Evolutionary conservation across 2,113 vertebrate genomes (phyloP), one percentile per base, ranked within the genome.

Genomic region (Odontophorus gujanensis): DNA sequence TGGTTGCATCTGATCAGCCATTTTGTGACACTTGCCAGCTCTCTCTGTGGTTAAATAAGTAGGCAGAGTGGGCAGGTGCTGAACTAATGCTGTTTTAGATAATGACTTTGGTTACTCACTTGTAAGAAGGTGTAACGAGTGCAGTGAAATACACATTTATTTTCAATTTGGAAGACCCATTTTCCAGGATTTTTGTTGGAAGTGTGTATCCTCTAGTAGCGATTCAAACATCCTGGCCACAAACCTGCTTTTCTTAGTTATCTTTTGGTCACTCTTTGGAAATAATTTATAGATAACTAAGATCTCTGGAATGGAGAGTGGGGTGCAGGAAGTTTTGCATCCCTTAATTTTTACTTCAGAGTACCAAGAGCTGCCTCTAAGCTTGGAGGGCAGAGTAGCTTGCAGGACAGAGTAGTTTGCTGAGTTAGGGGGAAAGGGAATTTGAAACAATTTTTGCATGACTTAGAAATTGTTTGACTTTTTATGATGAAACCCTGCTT

Each of bases 11-110:
- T 77, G 22, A 62, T 89, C 63, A 71, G 68, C 91, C 72, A 43
- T 92, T 91, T 87, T 85, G 87, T 68, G 65, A n/a, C 67, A 59
- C 45, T 53, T 47, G 45, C 73, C 43, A 90, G 38, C 25, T 9
- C 7, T 59, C 72, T 65, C n/a, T 40, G 38, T 42, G 20, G 20
- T 66, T 73, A 69, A 77, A 73, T 58, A 81, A 81, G 66, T 58
- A 1, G 0, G 10, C 68, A 40, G 50, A 43, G 51, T 63, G 1
- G 0, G 6, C 51, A n/a, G 43, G 20, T 57, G 43, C 61, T 74
- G 48, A 80, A 22, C 38, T 62, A 48, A 28, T 69, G 85, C 45
- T 42, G n/a, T 79, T 87, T 38, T 47, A 22, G 18, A 75, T 48
- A 71, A 25, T 1, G 0, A 20, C 72, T 74, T 90, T 77, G 32